Percentiles rank a stretch among this genome's conserved stretches.
Evolutionary conservation across 2,888 invertebrate species (phyloP).

Genomic region (Oithona nana): DNA sequence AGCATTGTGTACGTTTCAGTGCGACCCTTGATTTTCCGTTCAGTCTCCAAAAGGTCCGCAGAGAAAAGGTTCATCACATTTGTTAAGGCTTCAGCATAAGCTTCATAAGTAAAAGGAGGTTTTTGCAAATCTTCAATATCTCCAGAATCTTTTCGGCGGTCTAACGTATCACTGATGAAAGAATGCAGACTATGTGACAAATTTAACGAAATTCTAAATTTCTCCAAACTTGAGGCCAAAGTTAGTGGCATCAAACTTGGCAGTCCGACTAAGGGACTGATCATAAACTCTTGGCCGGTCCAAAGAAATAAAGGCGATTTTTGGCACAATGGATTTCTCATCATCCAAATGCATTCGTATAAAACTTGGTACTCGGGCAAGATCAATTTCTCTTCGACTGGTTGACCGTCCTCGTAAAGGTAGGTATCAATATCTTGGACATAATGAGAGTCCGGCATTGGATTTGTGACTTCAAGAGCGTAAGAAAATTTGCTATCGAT

Average conservation of each 20-base stretch:
- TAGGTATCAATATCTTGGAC: neutral
- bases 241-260: neutral
- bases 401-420: neutral
- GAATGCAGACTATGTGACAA: neutral
- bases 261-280: neutral
- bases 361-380: slow-evolving; percentile 14
- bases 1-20: slow-evolving; percentile 5
- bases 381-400: neutral
- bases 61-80: slow-evolving; percentile 1
- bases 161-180: neutral
- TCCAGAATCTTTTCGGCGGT: neutral
- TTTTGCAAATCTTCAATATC: neutral
- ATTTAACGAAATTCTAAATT: neutral
- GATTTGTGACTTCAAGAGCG: neutral
- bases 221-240: neutral
- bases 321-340: slow-evolving; percentile 5
- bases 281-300: neutral
- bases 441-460: neutral
- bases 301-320: slow-evolving; percentile 5
- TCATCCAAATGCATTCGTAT: slow-evolving; percentile 13
- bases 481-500: neutral
- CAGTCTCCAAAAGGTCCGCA: neutral
- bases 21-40: neutral
- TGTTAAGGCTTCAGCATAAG: neutral
- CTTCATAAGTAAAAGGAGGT: slow-evolving; percentile 12